phyloP scores from a whole-genome alignment of 2,888 invertebrate species.

The Polylopha cassiicola region DNA sequence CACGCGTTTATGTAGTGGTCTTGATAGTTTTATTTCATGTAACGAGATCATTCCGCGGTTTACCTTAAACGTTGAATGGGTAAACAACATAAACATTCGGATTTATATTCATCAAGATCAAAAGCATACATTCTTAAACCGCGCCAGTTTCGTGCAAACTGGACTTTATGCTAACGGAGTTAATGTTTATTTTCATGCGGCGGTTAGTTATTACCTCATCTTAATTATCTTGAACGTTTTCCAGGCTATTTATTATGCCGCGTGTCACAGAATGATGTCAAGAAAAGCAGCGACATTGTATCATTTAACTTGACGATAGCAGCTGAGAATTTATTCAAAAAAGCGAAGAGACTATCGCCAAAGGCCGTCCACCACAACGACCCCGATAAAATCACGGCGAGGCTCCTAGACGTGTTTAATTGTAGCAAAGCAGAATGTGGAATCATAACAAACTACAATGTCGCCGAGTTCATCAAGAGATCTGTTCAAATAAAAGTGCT shows the following conservation, averaged over 20 bases:
- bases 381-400: slow-evolving; percentile 47
- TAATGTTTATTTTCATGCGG: slow-evolving; percentile 1
- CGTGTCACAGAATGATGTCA: slow-evolving; percentile 49
- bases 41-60: too few relatives aligned
- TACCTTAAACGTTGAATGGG: too few relatives aligned
- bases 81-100: too few relatives aligned
- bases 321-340: slow-evolving; percentile 53
- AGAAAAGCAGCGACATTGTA: slow-evolving; percentile 45
- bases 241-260: slow-evolving; percentile 62
- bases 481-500: slow-evolving; percentile 51
- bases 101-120: too few relatives aligned
- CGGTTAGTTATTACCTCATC: slow-evolving; percentile 10
- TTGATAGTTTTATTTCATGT: too few relatives aligned
- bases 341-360: slow-evolving; percentile 52
- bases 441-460: slow-evolving; percentile 41
- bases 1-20: too few relatives aligned
- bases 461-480: slow-evolving; percentile 51
- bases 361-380: slow-evolving; percentile 55
- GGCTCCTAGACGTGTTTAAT: slow-evolving; percentile 50
- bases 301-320: slow-evolving; percentile 50
- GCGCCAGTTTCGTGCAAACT: too few relatives aligned
- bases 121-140: too few relatives aligned
- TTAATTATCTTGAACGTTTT: slow-evolving; percentile 27
- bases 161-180: neutral
- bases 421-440: slow-evolving; percentile 47